Base-by-base conservation (phyloP, 2,888 invertebrate genomes). In the Cyclophora albipunctata region DNA sequence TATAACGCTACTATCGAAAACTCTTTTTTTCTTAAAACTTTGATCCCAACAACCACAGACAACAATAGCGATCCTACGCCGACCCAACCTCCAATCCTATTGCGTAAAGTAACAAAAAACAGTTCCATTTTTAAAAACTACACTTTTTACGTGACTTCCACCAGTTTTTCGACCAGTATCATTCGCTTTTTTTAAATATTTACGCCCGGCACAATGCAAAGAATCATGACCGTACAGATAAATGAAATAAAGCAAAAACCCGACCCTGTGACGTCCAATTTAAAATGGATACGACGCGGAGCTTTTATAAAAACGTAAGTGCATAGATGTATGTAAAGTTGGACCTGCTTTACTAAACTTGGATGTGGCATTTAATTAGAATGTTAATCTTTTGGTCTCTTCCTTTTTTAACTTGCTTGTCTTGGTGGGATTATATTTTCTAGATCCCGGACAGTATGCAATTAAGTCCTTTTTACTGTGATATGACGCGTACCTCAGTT, bases 201-300 rank as follows among this genome's bases (percentile, higher is more conserved):
- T 80, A 78, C 78, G 72, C 69, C 64, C 59, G 68, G 73, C 64
- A 84, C 85, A 83, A 81, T 81, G 77, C 78, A 69, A 65, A 71
- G 76, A 69, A 81, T 81, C 80, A 79, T 81, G 84, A 75, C 78
- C 73, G 67, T 71, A 73, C 65, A 81, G 78, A 84, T 83, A 85
- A 81, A 84, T 79, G 73, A 76, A 76, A 78, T 80, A 76, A 69
- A 69, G 58, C 49, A 46, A 60, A 80, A 80, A 79, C 75, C 63
- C 61, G 62, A 7, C 64, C 67, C 69, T 66, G 72, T 71, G 72
- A 76, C 67, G 73, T 73, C 73, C 73, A 73, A 78, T 77, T 78
- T 77, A 71, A 62, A 75, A 71, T 76, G 71, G 71, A 69, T 73
- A 66, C 69, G 71, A 67, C 72, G 67, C 70, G 67, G 66, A 64